Conservation (phyloP, 2,888 invertebrate species). For the Nomada hirtipes region DNA sequence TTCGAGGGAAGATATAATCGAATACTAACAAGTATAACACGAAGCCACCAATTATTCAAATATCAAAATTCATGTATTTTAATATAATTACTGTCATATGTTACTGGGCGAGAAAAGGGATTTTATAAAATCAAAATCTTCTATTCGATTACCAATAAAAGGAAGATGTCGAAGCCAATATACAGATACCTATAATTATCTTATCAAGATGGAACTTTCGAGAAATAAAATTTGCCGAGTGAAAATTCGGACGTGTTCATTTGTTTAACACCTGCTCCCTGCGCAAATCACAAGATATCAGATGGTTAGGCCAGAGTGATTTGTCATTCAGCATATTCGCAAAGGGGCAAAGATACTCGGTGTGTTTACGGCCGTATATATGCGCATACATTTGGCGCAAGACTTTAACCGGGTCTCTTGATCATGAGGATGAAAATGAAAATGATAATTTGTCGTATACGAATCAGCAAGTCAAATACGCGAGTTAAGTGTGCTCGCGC, state of each 20-base stretch:
- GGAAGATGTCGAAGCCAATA: too few relatives aligned
- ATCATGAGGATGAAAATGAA: conserved; percentile 64
- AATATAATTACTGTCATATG: too few relatives aligned
- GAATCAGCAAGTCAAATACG: conserved; percentile 64
- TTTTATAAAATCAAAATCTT: too few relatives aligned
- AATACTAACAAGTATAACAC: too few relatives aligned
- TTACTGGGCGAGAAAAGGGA: too few relatives aligned
- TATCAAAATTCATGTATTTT: too few relatives aligned
- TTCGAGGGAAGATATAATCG: too few relatives aligned
- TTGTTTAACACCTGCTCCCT: neutral
- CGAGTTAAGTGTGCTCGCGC: conserved; percentile 34
- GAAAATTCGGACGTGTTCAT: neutral
- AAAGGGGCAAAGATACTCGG: conserved; percentile 62
- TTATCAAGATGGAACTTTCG: neutral
- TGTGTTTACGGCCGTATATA: conserved; percentile 60
- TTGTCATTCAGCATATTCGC: conserved; percentile 55
- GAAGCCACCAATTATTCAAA: too few relatives aligned
- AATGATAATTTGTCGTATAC: conserved; percentile 66
- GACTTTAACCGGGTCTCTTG: conserved; percentile 62
- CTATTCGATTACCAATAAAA: too few relatives aligned
- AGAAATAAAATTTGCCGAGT: neutral
- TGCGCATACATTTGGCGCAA: conserved; percentile 65
- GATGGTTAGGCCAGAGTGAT: conserved; percentile 36
- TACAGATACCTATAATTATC: neutral
- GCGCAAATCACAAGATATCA: conserved; percentile 27